A percentile compares a stretch with the other conserved stretches of the same genome.
Conservation (phyloP, 2,113 vertebrate genomes). For the Limnothrissa miodon region DNA sequence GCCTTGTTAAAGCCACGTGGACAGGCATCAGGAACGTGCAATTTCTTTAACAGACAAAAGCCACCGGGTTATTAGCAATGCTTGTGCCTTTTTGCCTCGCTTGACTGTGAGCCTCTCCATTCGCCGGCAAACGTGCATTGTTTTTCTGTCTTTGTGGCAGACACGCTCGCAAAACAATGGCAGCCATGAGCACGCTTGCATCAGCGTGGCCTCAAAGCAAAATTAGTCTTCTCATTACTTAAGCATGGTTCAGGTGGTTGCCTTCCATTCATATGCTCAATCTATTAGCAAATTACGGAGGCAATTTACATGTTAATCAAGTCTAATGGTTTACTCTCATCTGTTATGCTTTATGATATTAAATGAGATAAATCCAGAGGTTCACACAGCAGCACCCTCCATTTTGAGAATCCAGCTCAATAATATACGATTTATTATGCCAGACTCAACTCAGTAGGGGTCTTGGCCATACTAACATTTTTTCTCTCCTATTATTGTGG, state of each 20-base stretch:
- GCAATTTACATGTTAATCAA: slow-evolving; percentile 53
- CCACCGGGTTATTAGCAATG: neutral
- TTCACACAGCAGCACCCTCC: slow-evolving; percentile 19
- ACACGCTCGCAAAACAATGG: neutral
- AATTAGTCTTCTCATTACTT: slow-evolving; percentile 44
- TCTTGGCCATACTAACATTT: neutral
- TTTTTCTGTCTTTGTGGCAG: neutral
- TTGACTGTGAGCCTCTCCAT: neutral
- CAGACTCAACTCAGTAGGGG: neutral
- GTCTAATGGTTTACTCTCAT: slow-evolving; percentile 45
- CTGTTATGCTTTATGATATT: slow-evolving; percentile 45
- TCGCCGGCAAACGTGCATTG: neutral
- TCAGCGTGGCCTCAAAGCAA: slow-evolving; percentile 13
- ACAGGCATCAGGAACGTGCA: slow-evolving; percentile 29
- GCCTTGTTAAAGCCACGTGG: slow-evolving; percentile 40
- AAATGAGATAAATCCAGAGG: slow-evolving; percentile 41
- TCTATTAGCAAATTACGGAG: slow-evolving; percentile 51
- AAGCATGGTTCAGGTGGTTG: slow-evolving; percentile 46
- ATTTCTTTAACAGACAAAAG: slow-evolving; percentile 41
- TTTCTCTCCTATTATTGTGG: neutral
- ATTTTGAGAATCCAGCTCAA: slow-evolving; percentile 29
- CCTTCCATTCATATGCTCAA: slow-evolving; percentile 44
- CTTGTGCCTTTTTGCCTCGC: neutral
- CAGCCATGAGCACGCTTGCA: slow-evolving; percentile 22
- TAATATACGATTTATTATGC: slow-evolving; percentile 28